Base-by-base conservation (phyloP, 2,888 invertebrate species). In the Stegana nigrithorax region DNA sequence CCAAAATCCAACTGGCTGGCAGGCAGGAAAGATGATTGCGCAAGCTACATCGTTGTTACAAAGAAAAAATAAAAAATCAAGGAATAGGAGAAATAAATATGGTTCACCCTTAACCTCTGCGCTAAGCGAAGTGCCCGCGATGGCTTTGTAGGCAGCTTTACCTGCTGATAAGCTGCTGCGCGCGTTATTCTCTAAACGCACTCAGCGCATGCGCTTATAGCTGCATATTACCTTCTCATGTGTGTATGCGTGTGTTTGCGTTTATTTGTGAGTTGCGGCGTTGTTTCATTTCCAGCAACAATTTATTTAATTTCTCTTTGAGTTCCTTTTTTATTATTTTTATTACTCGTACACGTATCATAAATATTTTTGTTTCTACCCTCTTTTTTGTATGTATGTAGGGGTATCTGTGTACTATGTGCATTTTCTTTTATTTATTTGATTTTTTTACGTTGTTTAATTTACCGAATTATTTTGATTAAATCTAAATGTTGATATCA, bases 381-480 rank as follows among this genome's bases (percentile, higher is more conserved):
- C n/a, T 27, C 29, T 25, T 53, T 27, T 32, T 21, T 62, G 62
- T 60, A 61, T 62, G 44, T 45, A 29, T 26, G 56, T 68, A 64
- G 44, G 45, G 60, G 61, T 58, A 59, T 63, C 55, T 64, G 60
- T 59, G 29, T 61, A 64, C 66, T n/a, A n/a, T n/a, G 62, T 64
- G 32, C n/a, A 12, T 32, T n/a, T 32, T 32, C n/a, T 32, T 32
- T 32, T 32, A 12, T 32, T 2, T 32, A 12, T 32, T 32, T 32
- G 8, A 1, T 32, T 32, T 32, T 5, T 32, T 32, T 32, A n/a
- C 32, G 67, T 76, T 73, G 76, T 68, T 75, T 73, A 70, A 75
- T 78, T 75, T 76, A 74, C 76, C 67, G 68, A 74, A 78, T 76
- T 72, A 73, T 66, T 72, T 74, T 70, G 72, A 74, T 78, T 74